phyloP scores from a whole-genome alignment of 2,113 vertebrate species.

The Chionodraco myersi region DNA sequence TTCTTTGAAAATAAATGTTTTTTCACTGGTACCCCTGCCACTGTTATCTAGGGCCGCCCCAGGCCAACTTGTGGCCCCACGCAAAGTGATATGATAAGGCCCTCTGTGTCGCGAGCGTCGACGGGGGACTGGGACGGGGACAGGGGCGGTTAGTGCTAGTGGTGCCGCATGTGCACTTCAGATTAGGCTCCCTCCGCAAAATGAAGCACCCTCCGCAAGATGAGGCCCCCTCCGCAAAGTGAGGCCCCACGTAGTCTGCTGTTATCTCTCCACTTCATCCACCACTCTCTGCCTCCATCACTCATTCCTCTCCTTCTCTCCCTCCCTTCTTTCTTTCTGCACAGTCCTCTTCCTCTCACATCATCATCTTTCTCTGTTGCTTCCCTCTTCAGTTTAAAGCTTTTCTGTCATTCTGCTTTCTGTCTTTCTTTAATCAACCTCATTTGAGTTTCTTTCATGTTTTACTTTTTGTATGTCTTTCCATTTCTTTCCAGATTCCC shows the following conservation, averaged over 20 bases:
- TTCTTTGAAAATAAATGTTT: conserved; percentile 29
- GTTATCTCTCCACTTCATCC: conserved; percentile 44
- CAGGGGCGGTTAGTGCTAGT: no score
- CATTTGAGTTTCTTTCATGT: background rate
- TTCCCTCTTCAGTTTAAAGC: background rate
- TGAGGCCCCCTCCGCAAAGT: no score
- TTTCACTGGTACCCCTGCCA: conserved; percentile 3
- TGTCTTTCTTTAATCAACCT: background rate
- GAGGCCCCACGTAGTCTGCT: no score
- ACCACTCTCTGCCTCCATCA: conserved; percentile 17
- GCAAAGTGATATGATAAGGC: no score
- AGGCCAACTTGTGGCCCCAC: no score
- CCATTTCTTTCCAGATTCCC: background rate
- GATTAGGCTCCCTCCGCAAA: no score
- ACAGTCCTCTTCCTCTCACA: conserved; percentile 12
- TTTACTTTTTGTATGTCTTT: background rate
- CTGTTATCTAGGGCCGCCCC: conserved; percentile 25
- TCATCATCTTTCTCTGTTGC: background rate
- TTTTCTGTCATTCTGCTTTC: background rate
- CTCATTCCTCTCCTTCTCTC: conserved; percentile 5
- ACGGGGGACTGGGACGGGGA: no score
- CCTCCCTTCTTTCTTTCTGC: conserved; percentile 7
- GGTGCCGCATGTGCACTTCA: no score
- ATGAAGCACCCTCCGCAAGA: no score
- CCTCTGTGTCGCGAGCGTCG: no score